phyloP scores from a whole-genome alignment of 2,113 vertebrate species.

The Plestiodon gilberti region DNA sequence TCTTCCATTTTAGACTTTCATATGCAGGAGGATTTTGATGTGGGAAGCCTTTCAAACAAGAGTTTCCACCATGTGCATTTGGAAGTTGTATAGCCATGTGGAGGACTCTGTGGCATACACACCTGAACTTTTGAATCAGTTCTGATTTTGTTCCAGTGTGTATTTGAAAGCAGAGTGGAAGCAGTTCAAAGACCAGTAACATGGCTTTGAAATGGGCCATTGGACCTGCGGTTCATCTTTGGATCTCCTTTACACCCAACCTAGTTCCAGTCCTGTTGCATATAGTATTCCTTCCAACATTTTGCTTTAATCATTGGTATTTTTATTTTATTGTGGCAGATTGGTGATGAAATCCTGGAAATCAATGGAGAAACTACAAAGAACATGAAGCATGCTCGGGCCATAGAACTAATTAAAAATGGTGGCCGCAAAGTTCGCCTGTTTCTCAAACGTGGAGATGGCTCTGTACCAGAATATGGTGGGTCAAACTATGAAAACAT shows the following conservation, averaged over 20 bases:
- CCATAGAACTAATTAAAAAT: constrained; percentile 99
- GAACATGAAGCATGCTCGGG: constrained; percentile 98
- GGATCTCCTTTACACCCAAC: neutral
- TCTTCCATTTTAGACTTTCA: neutral
- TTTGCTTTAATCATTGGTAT: constrained; percentile 18
- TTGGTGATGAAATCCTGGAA: constrained; percentile 97
- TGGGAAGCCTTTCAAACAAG: neutral
- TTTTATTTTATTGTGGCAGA: constrained; percentile 74
- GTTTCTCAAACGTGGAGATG: constrained; percentile 97
- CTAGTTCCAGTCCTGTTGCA: neutral
- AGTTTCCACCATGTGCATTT: neutral
- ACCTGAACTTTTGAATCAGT: neutral
- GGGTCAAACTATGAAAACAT: constrained; percentile 99
- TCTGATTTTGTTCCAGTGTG: neutral
- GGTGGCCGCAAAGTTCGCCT: constrained; percentile 93
- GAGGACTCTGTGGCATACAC: neutral
- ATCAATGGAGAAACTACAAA: constrained; percentile 99
- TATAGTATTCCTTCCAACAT: fast-evolving
- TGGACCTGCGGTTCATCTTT: neutral
- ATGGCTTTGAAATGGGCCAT: neutral
- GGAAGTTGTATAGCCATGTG: neutral
- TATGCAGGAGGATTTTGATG: neutral
- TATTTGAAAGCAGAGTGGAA: neutral
- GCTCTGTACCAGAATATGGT: constrained; percentile 99
- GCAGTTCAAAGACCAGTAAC: neutral